phyloP scores from a whole-genome alignment of 1,140 invertebrate species.

The Zelostemma sp. region DNA sequence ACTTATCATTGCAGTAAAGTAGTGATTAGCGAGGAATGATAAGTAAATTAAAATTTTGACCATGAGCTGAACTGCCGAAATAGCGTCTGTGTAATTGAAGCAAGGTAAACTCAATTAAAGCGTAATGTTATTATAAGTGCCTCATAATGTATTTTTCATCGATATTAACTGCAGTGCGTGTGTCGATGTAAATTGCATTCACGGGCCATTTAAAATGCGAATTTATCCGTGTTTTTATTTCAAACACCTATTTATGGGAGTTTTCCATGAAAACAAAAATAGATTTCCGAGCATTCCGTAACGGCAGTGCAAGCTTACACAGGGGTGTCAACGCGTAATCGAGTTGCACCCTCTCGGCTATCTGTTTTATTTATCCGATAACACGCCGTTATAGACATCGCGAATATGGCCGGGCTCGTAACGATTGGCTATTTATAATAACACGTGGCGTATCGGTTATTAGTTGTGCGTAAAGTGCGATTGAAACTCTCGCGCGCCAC shows the following conservation, averaged over 20 bases:
- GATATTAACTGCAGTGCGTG: neutral
- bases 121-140: neutral
- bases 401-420: conserved; percentile 64
- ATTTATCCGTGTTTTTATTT: conserved; percentile 1
- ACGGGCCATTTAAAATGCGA: neutral
- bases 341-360: conserved; percentile 49
- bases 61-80: no score
- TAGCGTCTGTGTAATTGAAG: neutral
- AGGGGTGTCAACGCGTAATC: conserved; percentile 50
- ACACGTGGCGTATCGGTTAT: conserved; percentile 68
- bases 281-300: conserved; percentile 34
- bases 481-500: conserved; percentile 25
- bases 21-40: no score
- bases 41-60: no score
- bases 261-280: conserved; percentile 12
- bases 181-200: conserved; percentile 4
- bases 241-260: neutral
- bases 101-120: conserved; percentile 3
- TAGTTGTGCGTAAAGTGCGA: conserved; percentile 63
- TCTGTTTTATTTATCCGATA: conserved; percentile 69
- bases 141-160: neutral
- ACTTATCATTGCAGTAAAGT: no score
- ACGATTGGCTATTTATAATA: conserved; percentile 71
- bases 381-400: conserved; percentile 68
- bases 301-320: conserved; percentile 28